Base-by-base conservation (phyloP, 2,888 invertebrate genomes). In the Latrodectus elegans region DNA sequence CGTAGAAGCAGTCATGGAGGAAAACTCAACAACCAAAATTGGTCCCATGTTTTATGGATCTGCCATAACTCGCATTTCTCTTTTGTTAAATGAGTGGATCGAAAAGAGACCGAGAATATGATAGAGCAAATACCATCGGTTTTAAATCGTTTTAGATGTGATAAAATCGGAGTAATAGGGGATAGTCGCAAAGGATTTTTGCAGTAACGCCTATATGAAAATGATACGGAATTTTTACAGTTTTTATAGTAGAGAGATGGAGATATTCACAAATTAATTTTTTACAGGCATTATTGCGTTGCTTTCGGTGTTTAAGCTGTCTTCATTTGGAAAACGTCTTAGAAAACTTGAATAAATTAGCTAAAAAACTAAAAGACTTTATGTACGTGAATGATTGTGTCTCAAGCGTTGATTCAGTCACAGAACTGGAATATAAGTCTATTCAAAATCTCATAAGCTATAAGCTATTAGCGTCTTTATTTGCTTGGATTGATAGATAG, bases 311-410 rank as follows among this genome's bases (percentile, higher is more conserved):
- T 53, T 17, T 26, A 6, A 3, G 51, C 52, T 9, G 26, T 17
- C 53, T 52, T 70, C 68, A 70, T 78, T 14, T 68, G 12, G 52
- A 68, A 9, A 8, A 65, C 17, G 77, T 52, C 11, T 0, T 17
- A 22, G 65, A 67, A 9, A 38, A 17, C 17, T 53, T 68, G 9
- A 52, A 52, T 9, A 26, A 14, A 8, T 12, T 38, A 4, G 22
- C 70, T 12, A 14, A 22, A 22, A 55, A 78, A 52, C 53, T 70
- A 9, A 52, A 53, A 70, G 78, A 68, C 6, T 70, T 70, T 15
- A n/a, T 68, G 14, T 68, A 68, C 9, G 78, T 51, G 14, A 70
- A 78, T 22, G 53, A 68, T 53, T 78, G 78, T 12, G 68, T 78
- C 8, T 22, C 70, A 6, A 70, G 53, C 15, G 12, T 53, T 15